Percentiles rank a stretch among this genome's conserved stretches.
These are phyloP conservation scores for Lydus trimaculatus DNA, from an alignment of 2,888 invertebrate genomes.

Conservation along the genomic window DNA sequence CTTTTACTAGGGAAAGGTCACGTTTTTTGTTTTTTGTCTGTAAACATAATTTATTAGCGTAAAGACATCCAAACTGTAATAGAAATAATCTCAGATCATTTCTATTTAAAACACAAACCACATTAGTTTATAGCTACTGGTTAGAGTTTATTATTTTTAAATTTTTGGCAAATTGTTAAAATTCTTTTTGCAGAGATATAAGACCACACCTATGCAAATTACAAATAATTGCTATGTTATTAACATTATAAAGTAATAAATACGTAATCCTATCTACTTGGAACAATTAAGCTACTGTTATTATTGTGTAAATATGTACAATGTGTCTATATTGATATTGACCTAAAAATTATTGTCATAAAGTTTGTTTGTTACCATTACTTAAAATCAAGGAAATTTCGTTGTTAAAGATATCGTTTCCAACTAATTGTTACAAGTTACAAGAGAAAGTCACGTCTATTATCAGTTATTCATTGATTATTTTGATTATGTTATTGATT, in stretches of 20 bases:
- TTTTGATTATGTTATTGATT: slow-evolving; percentile 9
- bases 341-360: neutral
- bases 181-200: slow-evolving; percentile 12
- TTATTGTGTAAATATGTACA: neutral
- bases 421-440: neutral
- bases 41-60: neutral
- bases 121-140: neutral
- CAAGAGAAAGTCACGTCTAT: neutral
- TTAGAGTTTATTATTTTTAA: slow-evolving; percentile 17
- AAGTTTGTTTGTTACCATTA: neutral
- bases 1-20: neutral
- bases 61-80: neutral
- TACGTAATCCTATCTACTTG: too few relatives aligned
- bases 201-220: neutral
- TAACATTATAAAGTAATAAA: neutral
- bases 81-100: neutral
- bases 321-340: too few relatives aligned
- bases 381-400: neutral
- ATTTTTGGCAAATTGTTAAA: slow-evolving; percentile 12
- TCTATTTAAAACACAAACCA: neutral
- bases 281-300: neutral
- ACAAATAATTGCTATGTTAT: neutral
- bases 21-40: neutral
- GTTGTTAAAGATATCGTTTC: neutral
- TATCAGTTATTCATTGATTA: neutral